phyloP scores from a whole-genome alignment of 2,113 vertebrate genomes.

The Eleginops maclovinus region DNA sequence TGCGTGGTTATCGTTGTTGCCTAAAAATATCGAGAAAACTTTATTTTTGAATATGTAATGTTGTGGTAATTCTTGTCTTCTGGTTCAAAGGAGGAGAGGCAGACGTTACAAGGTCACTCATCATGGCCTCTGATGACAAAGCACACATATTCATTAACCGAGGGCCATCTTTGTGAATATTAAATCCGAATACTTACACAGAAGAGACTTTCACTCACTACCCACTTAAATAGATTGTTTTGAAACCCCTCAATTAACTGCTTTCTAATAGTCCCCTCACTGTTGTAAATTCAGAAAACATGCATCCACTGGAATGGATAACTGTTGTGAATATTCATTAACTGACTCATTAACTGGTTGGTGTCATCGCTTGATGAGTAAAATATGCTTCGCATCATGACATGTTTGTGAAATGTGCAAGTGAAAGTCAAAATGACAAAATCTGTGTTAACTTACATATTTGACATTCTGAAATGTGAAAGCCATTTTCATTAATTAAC shows the following conservation, averaged over 20 bases:
- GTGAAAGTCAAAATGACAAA: conserved; percentile 70
- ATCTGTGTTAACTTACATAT: conserved; percentile 73
- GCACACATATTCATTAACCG: conserved; percentile 72
- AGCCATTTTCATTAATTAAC: conserved; percentile 50
- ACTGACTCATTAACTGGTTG: conserved; percentile 68
- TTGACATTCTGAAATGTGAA: conserved; percentile 64
- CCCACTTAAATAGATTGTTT: conserved; percentile 52
- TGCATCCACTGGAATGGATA: conserved; percentile 61
- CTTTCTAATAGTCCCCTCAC: conserved; percentile 49
- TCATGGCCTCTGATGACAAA: conserved; percentile 71
- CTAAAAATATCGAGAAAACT: conserved; percentile 73
- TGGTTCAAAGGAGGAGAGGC: conserved; percentile 59
- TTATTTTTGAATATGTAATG: conserved; percentile 80
- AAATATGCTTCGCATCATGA: conserved; percentile 67
- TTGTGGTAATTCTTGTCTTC: conserved; percentile 71
- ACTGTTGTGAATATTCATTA: conserved; percentile 73
- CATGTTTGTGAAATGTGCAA: conserved; percentile 79
- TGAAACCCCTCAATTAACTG: conserved; percentile 40
- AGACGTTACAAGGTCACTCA: conserved; percentile 59
- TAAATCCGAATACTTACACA: conserved; percentile 41
- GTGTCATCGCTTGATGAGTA: conserved; percentile 65
- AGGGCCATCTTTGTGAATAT: conserved; percentile 75
- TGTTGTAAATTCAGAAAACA: conserved; percentile 71
- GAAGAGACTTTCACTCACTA: conserved; percentile 28
- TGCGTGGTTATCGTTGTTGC: conserved; percentile 70